Evolutionary conservation across 1,140 invertebrate species (phyloP), one percentile per base, ranked within the genome.

Genomic region (Prorops nasuta): DNA sequence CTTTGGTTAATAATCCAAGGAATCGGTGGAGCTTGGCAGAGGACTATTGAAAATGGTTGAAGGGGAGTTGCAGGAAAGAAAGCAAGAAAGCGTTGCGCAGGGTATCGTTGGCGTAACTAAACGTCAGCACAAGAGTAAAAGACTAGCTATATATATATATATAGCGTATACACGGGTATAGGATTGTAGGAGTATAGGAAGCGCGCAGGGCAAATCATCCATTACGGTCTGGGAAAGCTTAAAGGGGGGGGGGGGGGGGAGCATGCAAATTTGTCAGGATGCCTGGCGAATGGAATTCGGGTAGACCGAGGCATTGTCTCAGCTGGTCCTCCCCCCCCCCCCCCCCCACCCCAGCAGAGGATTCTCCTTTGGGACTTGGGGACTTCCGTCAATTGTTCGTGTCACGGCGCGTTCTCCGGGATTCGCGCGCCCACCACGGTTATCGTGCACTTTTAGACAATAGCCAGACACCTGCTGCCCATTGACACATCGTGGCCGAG

Each of bases 61-160:
- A n/a, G n/a, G n/a, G n/a, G n/a, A 28, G 24, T 28, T 28, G 12
- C 12, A 12, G 24, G 24, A 28, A 7, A 28, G 6, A 28, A 44
- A 39, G 36, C 20, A 51, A 41, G 41, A 34, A 51, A 48, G 37
- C 38, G 39, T 60, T 52, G 45, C 51, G 50, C 34, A 22, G 56
- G 50, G 57, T 64, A 63, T 61, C 57, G 56, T 47, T 66, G 52
- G 57, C 60, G 54, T 66, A 62, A n/a, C n/a, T n/a, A n/a, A n/a
- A n/a, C n/a, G n/a, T n/a, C n/a, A n/a, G n/a, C n/a, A n/a, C n/a
- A n/a, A n/a, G n/a, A n/a, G n/a, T n/a, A n/a, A n/a, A n/a, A n/a
- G n/a, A n/a, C n/a, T n/a, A n/a, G n/a, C n/a, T n/a, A n/a, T n/a
- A n/a, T n/a, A n/a, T n/a, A n/a, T n/a, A n/a, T n/a, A n/a, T n/a